phyloP scores from a whole-genome alignment of 2,888 invertebrate genomes.

The Mythimna ferrago region DNA sequence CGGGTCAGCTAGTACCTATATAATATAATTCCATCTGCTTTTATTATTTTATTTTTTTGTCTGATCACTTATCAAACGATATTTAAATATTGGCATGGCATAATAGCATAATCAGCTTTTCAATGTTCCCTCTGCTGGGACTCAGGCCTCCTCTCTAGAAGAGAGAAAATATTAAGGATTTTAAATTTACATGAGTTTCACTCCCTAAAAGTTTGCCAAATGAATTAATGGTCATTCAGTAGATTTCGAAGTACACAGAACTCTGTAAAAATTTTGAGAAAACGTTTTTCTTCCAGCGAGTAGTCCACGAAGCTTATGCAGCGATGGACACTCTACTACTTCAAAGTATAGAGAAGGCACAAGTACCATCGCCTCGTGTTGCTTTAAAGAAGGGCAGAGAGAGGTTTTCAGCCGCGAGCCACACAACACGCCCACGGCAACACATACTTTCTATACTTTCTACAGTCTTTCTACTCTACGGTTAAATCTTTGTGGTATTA shows the following conservation, averaged over 20 bases:
- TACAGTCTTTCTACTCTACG: constrained; percentile 31
- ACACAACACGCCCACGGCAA: constrained; percentile 4
- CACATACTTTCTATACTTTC: constrained; percentile 20
- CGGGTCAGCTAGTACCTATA: no score
- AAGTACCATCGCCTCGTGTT: constrained; percentile 50
- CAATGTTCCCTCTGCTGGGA: no score
- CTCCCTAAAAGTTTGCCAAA: not conserved
- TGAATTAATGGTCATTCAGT: not conserved
- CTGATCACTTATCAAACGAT: not conserved
- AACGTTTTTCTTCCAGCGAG: constrained; percentile 72
- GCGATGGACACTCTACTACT: constrained; percentile 84
- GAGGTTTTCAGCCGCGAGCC: not conserved
- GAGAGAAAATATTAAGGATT: no score
- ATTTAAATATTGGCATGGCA: not conserved
- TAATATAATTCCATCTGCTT: no score
- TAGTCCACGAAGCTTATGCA: constrained; percentile 85
- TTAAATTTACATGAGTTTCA: not conserved
- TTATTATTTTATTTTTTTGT: no score
- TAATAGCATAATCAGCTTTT: no score
- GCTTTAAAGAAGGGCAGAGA: constrained; percentile 53
- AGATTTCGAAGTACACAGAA: not conserved
- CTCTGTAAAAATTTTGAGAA: not conserved
- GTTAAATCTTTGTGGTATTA: constrained; percentile 35
- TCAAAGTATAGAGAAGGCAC: constrained; percentile 70
- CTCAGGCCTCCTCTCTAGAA: no score